Base-by-base conservation (phyloP, 2,113 vertebrate genomes). In the Thinocorus orbignyianus region DNA sequence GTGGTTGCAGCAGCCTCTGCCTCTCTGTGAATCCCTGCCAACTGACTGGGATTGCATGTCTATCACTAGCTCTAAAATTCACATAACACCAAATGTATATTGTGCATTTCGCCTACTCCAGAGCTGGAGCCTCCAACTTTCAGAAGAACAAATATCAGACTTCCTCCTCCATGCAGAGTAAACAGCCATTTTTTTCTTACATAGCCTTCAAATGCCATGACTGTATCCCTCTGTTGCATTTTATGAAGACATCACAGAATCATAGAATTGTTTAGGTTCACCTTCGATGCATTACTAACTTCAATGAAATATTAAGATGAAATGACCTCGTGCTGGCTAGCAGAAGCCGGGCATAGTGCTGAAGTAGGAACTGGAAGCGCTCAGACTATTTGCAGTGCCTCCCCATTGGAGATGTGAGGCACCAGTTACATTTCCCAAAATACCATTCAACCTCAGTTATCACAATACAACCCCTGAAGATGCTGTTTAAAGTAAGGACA, bases 1-100 rank as follows among this genome's bases (percentile, higher is more conserved):
- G 76, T 65, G 73, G 70, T 81, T 95, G 78, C 31, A 89, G 83
- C 83, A 92, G 89, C 88, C 88, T 93, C 91, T 94, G 95, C 92
- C 77, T 94, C 51, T 93, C 49, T 81, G 64, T 52, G 64, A 86
- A 92, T 86, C 66, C 74, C 58, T 86, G 94, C 91, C 94, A 95
- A 2, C 30, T 72, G 57, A 83, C 88, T 91, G 61, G 69, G 58
- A 92, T 37, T 93, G 49, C 80, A 62, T 5, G 86, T 94, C 93
- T 96, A 69, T 92, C 93, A 92, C 83, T 41, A 86, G 54, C 77
- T 85, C 83, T 85, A 42, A 94, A 92, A 93, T 69, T 71, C 95
- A 88, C 76, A 61, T 60, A 94, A 74, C 57, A 89, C 81, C 62
- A 92, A 91, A 87, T 82, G 70, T 24, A 68, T 76, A 69, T 65